Percentiles rank a stretch among this genome's conserved stretches.
Conservation (phyloP, 2,113 vertebrate species). For the Gorsachius goisagi region DNA sequence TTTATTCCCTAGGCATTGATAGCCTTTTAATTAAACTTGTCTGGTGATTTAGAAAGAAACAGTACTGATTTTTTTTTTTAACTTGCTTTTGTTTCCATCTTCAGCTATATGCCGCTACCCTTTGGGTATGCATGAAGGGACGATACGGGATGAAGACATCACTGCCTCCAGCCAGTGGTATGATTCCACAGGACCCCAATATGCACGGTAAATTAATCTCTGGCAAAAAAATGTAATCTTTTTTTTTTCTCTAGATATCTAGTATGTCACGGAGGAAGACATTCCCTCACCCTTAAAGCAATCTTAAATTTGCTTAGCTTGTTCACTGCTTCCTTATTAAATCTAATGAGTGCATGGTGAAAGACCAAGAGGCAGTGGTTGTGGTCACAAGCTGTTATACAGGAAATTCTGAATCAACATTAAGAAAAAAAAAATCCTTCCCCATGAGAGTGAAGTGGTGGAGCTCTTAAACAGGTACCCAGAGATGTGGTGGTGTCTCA, state of each 20-base stretch:
- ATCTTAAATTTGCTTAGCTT: background rate
- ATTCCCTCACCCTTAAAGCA: background rate
- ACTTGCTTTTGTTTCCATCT: background rate
- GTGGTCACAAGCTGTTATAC: background rate
- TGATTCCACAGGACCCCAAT: slow-evolving; percentile 85
- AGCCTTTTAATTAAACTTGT: background rate
- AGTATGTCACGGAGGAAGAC: background rate
- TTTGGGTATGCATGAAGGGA: slow-evolving; percentile 88
- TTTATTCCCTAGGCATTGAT: background rate
- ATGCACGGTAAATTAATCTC: slow-evolving; percentile 77
- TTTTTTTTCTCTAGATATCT: background rate
- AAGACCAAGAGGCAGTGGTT: background rate
- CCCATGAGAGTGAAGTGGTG: background rate
- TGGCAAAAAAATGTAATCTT: background rate
- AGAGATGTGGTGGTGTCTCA: background rate
- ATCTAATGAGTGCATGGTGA: background rate
- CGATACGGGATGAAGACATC: slow-evolving; percentile 84
- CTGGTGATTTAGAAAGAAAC: background rate
- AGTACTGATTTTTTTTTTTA: background rate
- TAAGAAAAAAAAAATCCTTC: background rate
- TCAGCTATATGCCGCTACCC: slow-evolving; percentile 86
- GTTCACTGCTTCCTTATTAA: background rate
- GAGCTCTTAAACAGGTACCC: background rate
- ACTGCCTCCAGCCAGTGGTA: slow-evolving; percentile 91
- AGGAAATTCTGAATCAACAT: background rate